phyloP scores from a whole-genome alignment of 2,113 vertebrate species.

The Irena cyanogastra region DNA sequence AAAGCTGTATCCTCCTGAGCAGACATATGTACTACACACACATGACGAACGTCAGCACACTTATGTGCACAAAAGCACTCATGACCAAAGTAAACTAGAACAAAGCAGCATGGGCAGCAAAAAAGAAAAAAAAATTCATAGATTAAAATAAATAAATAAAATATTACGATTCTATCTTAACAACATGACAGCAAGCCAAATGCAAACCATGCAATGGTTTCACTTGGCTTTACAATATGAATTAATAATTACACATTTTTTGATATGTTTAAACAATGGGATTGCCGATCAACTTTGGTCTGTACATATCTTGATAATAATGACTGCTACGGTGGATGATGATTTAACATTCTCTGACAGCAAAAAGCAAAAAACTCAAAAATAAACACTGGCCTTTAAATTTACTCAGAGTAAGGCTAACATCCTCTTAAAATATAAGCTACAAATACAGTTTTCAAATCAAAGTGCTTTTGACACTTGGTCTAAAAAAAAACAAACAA shows the following conservation, averaged over 20 bases:
- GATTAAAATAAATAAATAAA: slow-evolving; percentile 71
- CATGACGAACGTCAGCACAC: not conserved
- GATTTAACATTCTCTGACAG: slow-evolving; percentile 65
- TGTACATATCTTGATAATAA: slow-evolving; percentile 70
- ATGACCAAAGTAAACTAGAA: slow-evolving; percentile 40
- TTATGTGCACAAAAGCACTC: slow-evolving; percentile 13
- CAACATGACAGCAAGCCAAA: slow-evolving; percentile 42
- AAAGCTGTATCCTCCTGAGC: slow-evolving; percentile 29
- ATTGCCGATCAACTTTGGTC: slow-evolving; percentile 73
- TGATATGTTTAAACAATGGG: slow-evolving; percentile 56
- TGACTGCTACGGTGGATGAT: slow-evolving; percentile 60
- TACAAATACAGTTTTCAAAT: slow-evolving; percentile 66
- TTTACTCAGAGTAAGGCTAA: slow-evolving; percentile 65
- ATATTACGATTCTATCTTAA: slow-evolving; percentile 53
- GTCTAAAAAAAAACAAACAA: slow-evolving; percentile 27
- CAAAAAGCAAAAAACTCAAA: slow-evolving; percentile 45
- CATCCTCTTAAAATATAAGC: slow-evolving; percentile 64
- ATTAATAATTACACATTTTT: slow-evolving; percentile 42
- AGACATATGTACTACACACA: slow-evolving; percentile 28
- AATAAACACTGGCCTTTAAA: slow-evolving; percentile 61
- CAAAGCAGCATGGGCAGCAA: slow-evolving; percentile 50
- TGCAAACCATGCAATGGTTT: slow-evolving; percentile 37
- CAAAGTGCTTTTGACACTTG: slow-evolving; percentile 73
- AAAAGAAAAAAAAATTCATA: not conserved
- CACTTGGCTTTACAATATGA: slow-evolving; percentile 60